A percentile compares a stretch with the other conserved stretches of the same genome.
These are phyloP conservation scores for Anomalospiza imberbis DNA, from an alignment of 2,797 vertebrate species.

Conservation along the genomic window DNA sequence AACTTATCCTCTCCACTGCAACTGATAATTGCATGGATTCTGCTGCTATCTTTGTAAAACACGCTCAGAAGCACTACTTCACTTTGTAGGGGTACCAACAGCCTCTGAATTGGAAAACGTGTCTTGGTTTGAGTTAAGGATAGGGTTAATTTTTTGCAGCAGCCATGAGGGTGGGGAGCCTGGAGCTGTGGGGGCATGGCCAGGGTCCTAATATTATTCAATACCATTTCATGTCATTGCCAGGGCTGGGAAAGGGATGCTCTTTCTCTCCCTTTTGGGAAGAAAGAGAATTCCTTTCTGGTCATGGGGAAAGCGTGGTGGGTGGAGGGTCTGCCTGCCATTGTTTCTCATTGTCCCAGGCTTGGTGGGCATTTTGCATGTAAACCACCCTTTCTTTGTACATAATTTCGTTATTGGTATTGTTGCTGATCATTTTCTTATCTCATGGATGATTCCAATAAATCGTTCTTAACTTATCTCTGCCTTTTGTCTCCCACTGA, in stretches of 20 bases:
- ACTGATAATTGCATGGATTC: neutral
- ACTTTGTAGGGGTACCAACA: neutral
- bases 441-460: neutral
- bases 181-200: neutral
- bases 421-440: neutral
- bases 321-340: neutral
- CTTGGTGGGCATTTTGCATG: neutral
- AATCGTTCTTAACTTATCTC: neutral
- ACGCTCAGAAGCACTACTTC: neutral
- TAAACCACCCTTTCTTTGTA: neutral
- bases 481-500: neutral
- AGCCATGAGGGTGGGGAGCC: neutral
- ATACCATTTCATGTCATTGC: neutral
- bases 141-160: neutral
- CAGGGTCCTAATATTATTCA: neutral
- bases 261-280: neutral
- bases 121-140: neutral
- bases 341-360: neutral
- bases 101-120: neutral
- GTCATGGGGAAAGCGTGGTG: fast-evolving
- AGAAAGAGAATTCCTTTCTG: neutral
- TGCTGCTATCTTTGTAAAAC: neutral
- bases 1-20: neutral
- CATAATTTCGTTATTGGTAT: neutral
- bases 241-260: neutral